Conservation (phyloP, 2,888 invertebrate genomes). For the Allophyes oxyacanthae region DNA sequence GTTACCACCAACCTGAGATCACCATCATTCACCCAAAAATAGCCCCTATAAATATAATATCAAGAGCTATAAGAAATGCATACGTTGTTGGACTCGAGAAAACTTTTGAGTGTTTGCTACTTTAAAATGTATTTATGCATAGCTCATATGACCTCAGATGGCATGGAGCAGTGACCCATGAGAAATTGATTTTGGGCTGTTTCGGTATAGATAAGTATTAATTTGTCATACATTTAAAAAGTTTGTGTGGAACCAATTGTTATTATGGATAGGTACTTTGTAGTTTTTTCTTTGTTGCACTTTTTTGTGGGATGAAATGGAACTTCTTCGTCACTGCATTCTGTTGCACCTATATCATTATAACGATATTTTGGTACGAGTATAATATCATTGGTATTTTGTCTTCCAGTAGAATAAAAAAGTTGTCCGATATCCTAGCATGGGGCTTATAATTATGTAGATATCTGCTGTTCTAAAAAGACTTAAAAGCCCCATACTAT, state of each 20-base stretch:
- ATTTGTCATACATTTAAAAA: constrained; percentile 64
- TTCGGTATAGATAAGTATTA: constrained; percentile 54
- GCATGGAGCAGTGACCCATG: constrained; percentile 67
- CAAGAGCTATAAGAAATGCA: constrained; percentile 38
- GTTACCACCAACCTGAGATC: constrained; percentile 58
- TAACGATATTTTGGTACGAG: too few relatives aligned
- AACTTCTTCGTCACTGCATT: neutral
- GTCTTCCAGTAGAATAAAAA: too few relatives aligned
- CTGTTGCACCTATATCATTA: too few relatives aligned
- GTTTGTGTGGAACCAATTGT: constrained; percentile 42
- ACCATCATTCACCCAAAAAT: constrained; percentile 43
- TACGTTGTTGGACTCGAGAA: constrained; percentile 47
- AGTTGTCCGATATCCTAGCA: too few relatives aligned
- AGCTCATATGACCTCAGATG: constrained; percentile 71
- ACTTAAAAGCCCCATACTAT: too few relatives aligned
- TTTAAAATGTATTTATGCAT: constrained; percentile 81
- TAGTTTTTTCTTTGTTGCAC: constrained; percentile 17
- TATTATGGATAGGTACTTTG: constrained; percentile 26
- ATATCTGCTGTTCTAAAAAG: too few relatives aligned
- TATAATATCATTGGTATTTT: too few relatives aligned
- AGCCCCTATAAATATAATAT: constrained; percentile 33
- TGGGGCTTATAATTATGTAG: too few relatives aligned
- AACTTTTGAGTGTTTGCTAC: constrained; percentile 64
- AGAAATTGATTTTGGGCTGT: constrained; percentile 76
- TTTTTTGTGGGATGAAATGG: constrained; percentile 13